Conservation (phyloP, 30 jellyfish, hydroid and myxozoan genomes). For the Aurelia coerulea region DNA sequence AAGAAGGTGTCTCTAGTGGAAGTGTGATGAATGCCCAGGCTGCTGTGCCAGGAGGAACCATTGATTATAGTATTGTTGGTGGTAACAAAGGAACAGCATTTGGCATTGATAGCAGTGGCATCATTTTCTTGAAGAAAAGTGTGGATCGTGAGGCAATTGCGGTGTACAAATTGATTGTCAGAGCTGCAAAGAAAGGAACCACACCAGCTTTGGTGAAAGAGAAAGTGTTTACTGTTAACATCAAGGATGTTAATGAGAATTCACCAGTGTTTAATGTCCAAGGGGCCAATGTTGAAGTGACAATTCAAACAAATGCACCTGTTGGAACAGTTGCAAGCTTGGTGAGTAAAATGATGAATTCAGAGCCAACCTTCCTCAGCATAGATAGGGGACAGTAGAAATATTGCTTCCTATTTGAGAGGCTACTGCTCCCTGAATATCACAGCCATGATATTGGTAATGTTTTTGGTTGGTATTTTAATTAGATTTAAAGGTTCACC, state of each 20-base stretch:
- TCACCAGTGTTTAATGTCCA: conserved; percentile 84
- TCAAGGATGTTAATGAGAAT: conserved; percentile 84
- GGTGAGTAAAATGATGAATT: conserved; percentile 38
- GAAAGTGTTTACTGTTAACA: conserved; percentile 46
- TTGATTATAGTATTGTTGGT: conserved; percentile 87
- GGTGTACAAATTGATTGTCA: conserved; percentile 61
- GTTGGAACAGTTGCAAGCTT: conserved; percentile 75
- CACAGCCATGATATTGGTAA: too few species aligned
- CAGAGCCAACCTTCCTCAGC: background rate
- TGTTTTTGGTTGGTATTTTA: too few species aligned
- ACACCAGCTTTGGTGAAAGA: conserved; percentile 78
- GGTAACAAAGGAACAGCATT: conserved; percentile 77
- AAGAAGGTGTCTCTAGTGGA: conserved; percentile 73
- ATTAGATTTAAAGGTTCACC: too few species aligned
- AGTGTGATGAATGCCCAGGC: conserved; percentile 47
- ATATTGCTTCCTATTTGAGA: too few species aligned
- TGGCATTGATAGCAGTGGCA: conserved; percentile 64
- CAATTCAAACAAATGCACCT: conserved; percentile 82
- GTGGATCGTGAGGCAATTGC: conserved; percentile 74
- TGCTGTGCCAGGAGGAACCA: conserved; percentile 41
- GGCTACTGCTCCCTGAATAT: too few species aligned
- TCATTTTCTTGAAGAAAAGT: conserved; percentile 24
- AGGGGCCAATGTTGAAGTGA: conserved; percentile 61
- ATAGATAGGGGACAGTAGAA: too few species aligned
- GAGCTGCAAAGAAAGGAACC: conserved; percentile 78